Evolutionary conservation across 2,113 vertebrate genomes (phyloP).

Genomic region (Microcebus lehilahytsara): DNA sequence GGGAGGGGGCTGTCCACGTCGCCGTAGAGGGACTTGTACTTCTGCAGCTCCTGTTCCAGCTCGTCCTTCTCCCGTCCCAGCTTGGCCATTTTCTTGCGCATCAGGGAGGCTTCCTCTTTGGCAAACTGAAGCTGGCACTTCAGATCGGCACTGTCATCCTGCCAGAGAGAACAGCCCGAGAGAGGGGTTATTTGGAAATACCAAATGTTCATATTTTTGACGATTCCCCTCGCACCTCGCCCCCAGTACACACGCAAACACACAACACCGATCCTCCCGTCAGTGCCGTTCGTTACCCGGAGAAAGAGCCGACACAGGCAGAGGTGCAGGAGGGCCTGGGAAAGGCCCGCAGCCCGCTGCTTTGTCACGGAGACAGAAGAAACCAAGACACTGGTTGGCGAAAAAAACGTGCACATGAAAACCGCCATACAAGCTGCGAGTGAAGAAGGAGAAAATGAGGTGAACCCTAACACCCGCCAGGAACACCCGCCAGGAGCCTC

Average conservation of each 20-base stretch:
- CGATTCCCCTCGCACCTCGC: conserved; percentile 44
- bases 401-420: background rate
- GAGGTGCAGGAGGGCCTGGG: background rate
- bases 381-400: background rate
- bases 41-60: conserved; percentile 96
- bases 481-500: rapidly evolving
- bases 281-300: background rate
- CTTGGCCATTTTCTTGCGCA: conserved; percentile 99
- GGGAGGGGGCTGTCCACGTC: conserved; percentile 96
- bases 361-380: conserved; percentile 23
- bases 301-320: background rate
- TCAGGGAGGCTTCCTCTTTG: conserved; percentile 95
- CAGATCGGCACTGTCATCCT: conserved; percentile 98
- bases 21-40: conserved; percentile 96
- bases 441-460: background rate
- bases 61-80: conserved; percentile 95
- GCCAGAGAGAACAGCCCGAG: conserved; percentile 71
- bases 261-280: background rate
- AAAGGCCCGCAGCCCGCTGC: background rate
- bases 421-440: background rate
- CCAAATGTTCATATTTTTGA: conserved; percentile 48
- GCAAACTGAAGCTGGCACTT: conserved; percentile 98
- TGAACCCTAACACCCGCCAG: background rate
- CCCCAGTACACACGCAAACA: conserved; percentile 2
- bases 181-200: conserved; percentile 62